Percentiles rank a stretch among this genome's conserved stretches.
Conservation (phyloP, 1,140 invertebrate species). For the Marisa cornuarietis region DNA sequence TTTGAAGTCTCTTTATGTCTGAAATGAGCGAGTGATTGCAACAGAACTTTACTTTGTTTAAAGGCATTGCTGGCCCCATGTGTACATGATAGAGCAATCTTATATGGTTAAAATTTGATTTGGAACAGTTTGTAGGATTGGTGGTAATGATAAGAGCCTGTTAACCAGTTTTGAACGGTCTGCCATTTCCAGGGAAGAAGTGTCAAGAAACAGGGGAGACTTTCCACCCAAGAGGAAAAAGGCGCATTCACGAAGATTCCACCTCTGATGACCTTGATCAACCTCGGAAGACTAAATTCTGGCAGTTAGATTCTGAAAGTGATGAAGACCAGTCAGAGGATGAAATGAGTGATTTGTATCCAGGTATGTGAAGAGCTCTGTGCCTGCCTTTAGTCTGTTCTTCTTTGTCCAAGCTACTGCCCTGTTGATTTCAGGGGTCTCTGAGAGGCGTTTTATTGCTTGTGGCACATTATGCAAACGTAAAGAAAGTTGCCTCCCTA, state of each 20-base stretch:
- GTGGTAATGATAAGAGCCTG: too few species aligned
- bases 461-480: too few species aligned
- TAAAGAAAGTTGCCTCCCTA: too few species aligned
- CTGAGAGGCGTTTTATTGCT: too few species aligned
- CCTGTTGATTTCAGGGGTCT: too few species aligned
- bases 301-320: conserved; percentile 21
- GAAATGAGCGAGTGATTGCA: too few species aligned
- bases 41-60: not conserved
- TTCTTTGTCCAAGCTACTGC: not conserved
- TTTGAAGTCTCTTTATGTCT: too few species aligned
- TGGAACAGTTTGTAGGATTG: not conserved
- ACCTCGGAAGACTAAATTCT: conserved; percentile 26
- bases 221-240: conserved; percentile 33
- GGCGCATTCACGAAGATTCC: conserved; percentile 12
- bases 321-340: conserved; percentile 26
- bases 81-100: not conserved
- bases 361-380: conserved; percentile 17
- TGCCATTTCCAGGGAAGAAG: conserved; percentile 42
- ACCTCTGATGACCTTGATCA: conserved; percentile 25
- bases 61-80: not conserved
- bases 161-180: not conserved
- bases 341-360: conserved; percentile 26
- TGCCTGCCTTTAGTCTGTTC: too few species aligned
- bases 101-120: not conserved
- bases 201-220: conserved; percentile 47